Percentiles rank a stretch among this genome's conserved stretches.
Evolutionary conservation across 2,888 invertebrate genomes (phyloP).

Genomic region (Catocala sponsa): DNA sequence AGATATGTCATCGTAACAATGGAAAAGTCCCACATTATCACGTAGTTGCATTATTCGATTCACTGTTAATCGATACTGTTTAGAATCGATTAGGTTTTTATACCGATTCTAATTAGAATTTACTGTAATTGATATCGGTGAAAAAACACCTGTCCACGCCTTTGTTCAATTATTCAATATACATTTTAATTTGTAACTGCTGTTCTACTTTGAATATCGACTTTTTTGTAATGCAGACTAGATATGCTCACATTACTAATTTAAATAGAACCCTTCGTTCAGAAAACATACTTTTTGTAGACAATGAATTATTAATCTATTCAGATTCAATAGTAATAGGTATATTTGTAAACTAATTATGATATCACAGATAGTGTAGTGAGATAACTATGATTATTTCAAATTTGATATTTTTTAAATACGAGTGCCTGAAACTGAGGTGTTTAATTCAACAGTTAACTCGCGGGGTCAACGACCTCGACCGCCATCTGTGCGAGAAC

Average conservation of each 20-base stretch:
- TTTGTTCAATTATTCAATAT: conserved; percentile 33
- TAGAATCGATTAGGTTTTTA: conserved; percentile 51
- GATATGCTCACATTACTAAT: neutral
- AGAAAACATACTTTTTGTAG: neutral
- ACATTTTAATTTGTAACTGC: conserved; percentile 33
- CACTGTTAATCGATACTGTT: conserved; percentile 58
- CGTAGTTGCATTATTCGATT: conserved; percentile 43
- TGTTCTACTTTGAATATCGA: conserved; percentile 35
- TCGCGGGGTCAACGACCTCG: conserved; percentile 63
- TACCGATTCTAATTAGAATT: conserved; percentile 47
- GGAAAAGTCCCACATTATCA: conserved; percentile 47
- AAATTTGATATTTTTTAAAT: neutral
- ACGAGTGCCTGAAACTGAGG: conserved; percentile 17
- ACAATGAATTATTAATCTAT: neutral
- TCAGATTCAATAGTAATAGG: no score
- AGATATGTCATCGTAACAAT: conserved; percentile 39
- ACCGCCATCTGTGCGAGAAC: conserved; percentile 64
- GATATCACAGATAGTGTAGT: no score
- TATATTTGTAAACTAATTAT: no score
- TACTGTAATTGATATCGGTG: conserved; percentile 34
- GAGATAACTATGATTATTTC: conserved; percentile 7
- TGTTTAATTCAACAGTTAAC: conserved; percentile 40
- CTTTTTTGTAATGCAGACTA: conserved; percentile 24
- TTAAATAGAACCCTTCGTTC: neutral
- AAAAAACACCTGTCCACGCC: conserved; percentile 35